phyloP scores from a whole-genome alignment of 1,140 invertebrate species.

The Drosophila gunungcola region DNA sequence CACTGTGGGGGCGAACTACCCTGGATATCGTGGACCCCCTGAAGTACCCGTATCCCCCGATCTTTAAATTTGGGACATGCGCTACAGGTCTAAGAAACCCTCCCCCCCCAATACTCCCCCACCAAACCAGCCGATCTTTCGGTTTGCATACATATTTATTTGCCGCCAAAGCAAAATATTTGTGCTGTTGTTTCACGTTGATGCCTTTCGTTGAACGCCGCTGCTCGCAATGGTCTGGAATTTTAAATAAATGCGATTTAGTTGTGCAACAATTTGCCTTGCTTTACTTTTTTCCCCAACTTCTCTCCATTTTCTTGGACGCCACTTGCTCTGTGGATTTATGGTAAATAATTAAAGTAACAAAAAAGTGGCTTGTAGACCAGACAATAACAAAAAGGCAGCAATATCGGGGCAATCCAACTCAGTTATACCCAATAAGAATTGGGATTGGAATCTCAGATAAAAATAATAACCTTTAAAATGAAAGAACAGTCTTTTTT shows the following conservation, averaged over 20 bases:
- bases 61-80: constrained; percentile 42
- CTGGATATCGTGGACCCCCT: constrained; percentile 4
- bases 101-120: constrained; percentile 8
- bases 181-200: constrained; percentile 41
- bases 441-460: not conserved
- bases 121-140: constrained; percentile 6
- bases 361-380: not conserved
- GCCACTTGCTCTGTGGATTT: constrained; percentile 58
- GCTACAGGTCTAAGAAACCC: constrained; percentile 29
- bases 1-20: constrained; percentile 39
- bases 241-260: constrained; percentile 79
- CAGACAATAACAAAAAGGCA: constrained; percentile 5
- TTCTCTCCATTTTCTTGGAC: constrained; percentile 27
- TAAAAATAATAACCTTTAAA: not conserved
- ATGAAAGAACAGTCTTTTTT: too few species aligned
- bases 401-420: constrained; percentile 5
- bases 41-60: constrained; percentile 8
- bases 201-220: constrained; percentile 28
- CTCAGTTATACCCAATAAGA: constrained; percentile 1
- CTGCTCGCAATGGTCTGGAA: constrained; percentile 71
- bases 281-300: constrained; percentile 34
- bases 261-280: constrained; percentile 69
- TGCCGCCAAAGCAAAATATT: constrained; percentile 68
- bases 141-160: constrained; percentile 29
- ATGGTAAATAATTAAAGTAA: constrained; percentile 59